A percentile compares a stretch with the other conserved stretches of the same genome.
phyloP scores from a whole-genome alignment of 2,888 invertebrate species.

The Corbicula japonica region DNA sequence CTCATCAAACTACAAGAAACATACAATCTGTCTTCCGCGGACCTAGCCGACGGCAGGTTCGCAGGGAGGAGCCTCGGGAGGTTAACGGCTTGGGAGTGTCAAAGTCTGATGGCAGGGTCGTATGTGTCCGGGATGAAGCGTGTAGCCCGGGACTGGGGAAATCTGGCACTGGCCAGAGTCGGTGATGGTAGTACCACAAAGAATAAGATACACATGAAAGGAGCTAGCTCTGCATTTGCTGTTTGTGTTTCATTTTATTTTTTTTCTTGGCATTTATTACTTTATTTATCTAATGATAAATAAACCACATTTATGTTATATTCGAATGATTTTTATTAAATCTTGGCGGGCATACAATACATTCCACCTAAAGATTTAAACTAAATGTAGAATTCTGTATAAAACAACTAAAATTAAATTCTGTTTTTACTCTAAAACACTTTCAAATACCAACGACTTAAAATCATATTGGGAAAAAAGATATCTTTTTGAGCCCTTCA shows the following conservation, averaged over 20 bases:
- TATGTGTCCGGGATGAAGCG: background rate
- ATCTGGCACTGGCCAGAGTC: background rate
- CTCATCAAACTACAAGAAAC: constrained; percentile 5
- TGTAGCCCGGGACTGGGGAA: constrained; percentile 15
- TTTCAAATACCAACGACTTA: too few species aligned
- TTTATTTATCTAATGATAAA: too few species aligned
- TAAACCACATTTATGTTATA: too few species aligned
- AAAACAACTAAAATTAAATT: too few species aligned
- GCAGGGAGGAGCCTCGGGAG: background rate
- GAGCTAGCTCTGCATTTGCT: background rate
- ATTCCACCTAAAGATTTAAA: too few species aligned
- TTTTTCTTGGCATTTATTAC: too few species aligned
- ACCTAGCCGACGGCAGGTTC: constrained; percentile 19
- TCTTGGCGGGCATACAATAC: too few species aligned
- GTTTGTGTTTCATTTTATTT: constrained; percentile 16
- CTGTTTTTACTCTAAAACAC: too few species aligned
- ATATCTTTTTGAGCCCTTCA: too few species aligned
- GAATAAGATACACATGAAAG: background rate
- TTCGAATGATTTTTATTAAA: too few species aligned
- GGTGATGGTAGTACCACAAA: constrained; percentile 6
- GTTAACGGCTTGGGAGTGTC: constrained; percentile 24
- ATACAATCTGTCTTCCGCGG: constrained; percentile 22
- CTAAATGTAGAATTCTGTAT: too few species aligned
- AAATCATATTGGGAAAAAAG: too few species aligned
- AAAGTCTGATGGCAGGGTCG: constrained; percentile 5